Percentiles rank a stretch among this genome's conserved stretches.
Conservation (phyloP, 2,888 invertebrate species). For the Campopleginae sp. region DNA sequence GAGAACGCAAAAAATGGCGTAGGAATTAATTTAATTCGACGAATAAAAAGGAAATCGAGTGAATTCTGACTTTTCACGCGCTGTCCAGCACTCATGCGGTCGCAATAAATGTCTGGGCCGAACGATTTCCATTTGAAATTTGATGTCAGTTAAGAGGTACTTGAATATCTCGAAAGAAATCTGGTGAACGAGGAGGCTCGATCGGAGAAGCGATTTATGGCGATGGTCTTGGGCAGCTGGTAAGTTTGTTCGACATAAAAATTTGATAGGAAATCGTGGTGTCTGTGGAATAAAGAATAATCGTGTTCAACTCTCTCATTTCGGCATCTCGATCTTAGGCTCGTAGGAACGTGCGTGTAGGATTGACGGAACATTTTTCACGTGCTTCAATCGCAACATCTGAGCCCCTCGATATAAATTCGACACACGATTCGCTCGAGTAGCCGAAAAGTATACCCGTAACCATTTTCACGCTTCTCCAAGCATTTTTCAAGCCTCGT, state of each 20-base stretch:
- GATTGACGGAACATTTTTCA: constrained; percentile 49
- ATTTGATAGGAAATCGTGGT: constrained; percentile 33
- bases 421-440: constrained; percentile 67
- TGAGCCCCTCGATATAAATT: constrained; percentile 65
- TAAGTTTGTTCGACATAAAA: constrained; percentile 36
- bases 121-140: not conserved
- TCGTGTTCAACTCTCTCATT: constrained; percentile 60
- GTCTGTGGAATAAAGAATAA: constrained; percentile 50
- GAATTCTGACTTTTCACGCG: not conserved
- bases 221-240: constrained; percentile 57
- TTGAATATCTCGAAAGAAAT: constrained; percentile 41
- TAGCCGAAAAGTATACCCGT: constrained; percentile 45
- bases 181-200: constrained; percentile 37
- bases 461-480: constrained; percentile 65
- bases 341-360: not conserved
- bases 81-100: not conserved
- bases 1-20: not conserved
- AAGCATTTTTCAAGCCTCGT: constrained; percentile 55
- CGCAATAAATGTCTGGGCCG: not conserved
- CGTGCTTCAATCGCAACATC: constrained; percentile 43
- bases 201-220: constrained; percentile 66
- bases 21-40: not conserved
- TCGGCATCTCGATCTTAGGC: constrained; percentile 33
- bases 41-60: not conserved
- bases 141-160: constrained; percentile 41